These are phyloP conservation scores for Agrotis puta DNA, from an alignment of 2,888 invertebrate genomes.

Conservation along the genomic window DNA sequence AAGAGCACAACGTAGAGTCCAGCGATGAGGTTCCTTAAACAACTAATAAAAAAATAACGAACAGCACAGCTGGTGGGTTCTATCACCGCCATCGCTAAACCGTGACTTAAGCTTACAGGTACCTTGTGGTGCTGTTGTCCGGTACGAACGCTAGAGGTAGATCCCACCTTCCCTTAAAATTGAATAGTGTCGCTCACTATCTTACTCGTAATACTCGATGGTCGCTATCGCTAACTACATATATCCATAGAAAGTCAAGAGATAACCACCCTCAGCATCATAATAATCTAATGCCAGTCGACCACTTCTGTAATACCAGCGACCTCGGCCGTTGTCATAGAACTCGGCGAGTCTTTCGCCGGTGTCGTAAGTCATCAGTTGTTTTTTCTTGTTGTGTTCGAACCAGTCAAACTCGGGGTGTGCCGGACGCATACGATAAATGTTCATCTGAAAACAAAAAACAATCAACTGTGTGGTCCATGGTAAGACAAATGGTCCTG, in stretches of 20 bases:
- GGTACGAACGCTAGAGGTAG: too few species aligned
- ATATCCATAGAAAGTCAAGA: neutral
- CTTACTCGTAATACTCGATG: neutral
- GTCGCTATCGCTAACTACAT: neutral
- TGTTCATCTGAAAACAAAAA: slow-evolving; percentile 78
- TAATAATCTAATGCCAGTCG: slow-evolving; percentile 85
- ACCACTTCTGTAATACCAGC: slow-evolving; percentile 84
- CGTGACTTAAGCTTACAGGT: too few species aligned
- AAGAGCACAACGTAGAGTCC: too few species aligned
- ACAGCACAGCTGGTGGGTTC: too few species aligned
- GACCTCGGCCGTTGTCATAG: slow-evolving; percentile 81
- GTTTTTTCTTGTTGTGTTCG: slow-evolving; percentile 81
- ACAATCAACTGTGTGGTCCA: too few species aligned
- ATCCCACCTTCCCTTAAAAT: too few species aligned
- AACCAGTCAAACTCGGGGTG: slow-evolving; percentile 88
- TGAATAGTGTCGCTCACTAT: neutral
- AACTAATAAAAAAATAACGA: too few species aligned
- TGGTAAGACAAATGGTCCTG: too few species aligned
- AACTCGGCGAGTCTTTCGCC: slow-evolving; percentile 85
- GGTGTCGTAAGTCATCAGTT: slow-evolving; percentile 79
- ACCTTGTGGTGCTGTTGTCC: too few species aligned
- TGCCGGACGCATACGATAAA: slow-evolving; percentile 86
- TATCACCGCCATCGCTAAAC: too few species aligned
- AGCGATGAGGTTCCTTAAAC: too few species aligned
- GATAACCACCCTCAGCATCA: slow-evolving; percentile 81